Percentiles rank a stretch among this genome's conserved stretches.
Conservation (phyloP, 30 jellyfish, hydroid and myxozoan genomes). For the Chironex yamaguchii region DNA sequence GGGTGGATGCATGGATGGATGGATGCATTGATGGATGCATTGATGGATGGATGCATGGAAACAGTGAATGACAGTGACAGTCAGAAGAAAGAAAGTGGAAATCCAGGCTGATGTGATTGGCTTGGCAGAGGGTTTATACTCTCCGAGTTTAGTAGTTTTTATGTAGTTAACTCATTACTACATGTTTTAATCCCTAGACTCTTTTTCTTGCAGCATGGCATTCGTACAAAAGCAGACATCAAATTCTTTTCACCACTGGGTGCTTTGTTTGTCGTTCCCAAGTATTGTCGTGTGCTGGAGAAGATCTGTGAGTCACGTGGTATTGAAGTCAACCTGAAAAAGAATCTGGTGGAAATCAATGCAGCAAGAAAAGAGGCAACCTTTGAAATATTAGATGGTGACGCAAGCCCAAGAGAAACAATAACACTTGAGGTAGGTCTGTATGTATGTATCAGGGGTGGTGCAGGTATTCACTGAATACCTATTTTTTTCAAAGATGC, state of each 20-base stretch:
- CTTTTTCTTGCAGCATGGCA: slow-evolving; percentile 72
- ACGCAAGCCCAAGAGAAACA: slow-evolving; percentile 55
- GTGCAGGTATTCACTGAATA: no score
- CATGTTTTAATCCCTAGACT: no score
- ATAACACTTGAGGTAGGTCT: slow-evolving; percentile 70
- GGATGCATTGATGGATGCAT: no score
- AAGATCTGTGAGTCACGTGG: slow-evolving; percentile 79
- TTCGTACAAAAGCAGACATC: slow-evolving; percentile 70
- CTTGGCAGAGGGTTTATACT: no score
- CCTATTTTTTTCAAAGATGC: no score
- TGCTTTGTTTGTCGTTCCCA: slow-evolving; percentile 82
- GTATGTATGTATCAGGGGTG: neutral
- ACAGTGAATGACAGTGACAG: no score
- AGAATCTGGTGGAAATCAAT: slow-evolving; percentile 72
- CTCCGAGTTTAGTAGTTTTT: no score
- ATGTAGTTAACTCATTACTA: no score
- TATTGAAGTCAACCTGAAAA: slow-evolving; percentile 62
- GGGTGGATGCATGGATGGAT: no score
- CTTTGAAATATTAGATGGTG: slow-evolving; percentile 76
- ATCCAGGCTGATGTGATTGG: no score
- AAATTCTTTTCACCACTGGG: slow-evolving; percentile 77
- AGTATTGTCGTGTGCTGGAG: slow-evolving; percentile 75
- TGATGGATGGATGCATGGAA: no score
- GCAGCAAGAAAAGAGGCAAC: slow-evolving; percentile 69
- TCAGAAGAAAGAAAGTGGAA: no score